phyloP scores from a whole-genome alignment of 2,113 vertebrate species.

The Lipophrys pholis region DNA sequence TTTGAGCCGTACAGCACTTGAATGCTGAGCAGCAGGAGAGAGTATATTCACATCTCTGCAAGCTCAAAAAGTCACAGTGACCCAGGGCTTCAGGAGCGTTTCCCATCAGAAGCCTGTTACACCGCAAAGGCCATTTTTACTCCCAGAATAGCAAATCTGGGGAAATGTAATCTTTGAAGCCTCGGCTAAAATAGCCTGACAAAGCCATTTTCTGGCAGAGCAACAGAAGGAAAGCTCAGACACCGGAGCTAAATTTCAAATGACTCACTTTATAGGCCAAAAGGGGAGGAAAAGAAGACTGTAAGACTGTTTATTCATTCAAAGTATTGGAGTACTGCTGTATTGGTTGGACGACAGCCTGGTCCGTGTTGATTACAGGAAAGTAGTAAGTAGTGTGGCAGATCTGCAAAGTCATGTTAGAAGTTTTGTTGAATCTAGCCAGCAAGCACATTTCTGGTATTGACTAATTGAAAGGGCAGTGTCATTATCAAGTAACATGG shows the following conservation, averaged over 20 bases:
- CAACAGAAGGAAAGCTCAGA: conserved; percentile 34
- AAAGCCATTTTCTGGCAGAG: conserved; percentile 56
- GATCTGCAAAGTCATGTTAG: conserved; percentile 6
- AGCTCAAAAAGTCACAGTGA: conserved; percentile 60
- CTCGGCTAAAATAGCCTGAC: conserved; percentile 59
- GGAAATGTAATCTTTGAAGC: conserved; percentile 73
- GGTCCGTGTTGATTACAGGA: conserved; percentile 1
- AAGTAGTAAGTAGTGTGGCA: not conserved
- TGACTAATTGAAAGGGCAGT: not conserved
- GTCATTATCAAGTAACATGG: not conserved
- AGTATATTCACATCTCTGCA: conserved; percentile 22
- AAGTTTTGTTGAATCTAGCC: not conserved
- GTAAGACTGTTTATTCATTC: conserved; percentile 24
- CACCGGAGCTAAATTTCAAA: conserved; percentile 47
- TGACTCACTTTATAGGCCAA: conserved; percentile 36
- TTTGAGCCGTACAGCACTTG: conserved; percentile 11
- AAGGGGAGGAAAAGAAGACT: conserved; percentile 4
- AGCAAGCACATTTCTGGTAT: not conserved
- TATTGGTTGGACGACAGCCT: not conserved
- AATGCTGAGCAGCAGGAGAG: conserved; percentile 37
- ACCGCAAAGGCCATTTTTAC: conserved; percentile 69
- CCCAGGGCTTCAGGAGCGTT: conserved; percentile 53
- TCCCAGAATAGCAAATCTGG: conserved; percentile 70
- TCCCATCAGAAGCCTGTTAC: conserved; percentile 67
- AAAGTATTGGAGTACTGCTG: conserved; percentile 9